Percentiles rank a stretch among this genome's conserved stretches.
These are phyloP conservation scores for Monopterus albus DNA, from an alignment of 2,113 vertebrate genomes.

Conservation along the genomic window DNA sequence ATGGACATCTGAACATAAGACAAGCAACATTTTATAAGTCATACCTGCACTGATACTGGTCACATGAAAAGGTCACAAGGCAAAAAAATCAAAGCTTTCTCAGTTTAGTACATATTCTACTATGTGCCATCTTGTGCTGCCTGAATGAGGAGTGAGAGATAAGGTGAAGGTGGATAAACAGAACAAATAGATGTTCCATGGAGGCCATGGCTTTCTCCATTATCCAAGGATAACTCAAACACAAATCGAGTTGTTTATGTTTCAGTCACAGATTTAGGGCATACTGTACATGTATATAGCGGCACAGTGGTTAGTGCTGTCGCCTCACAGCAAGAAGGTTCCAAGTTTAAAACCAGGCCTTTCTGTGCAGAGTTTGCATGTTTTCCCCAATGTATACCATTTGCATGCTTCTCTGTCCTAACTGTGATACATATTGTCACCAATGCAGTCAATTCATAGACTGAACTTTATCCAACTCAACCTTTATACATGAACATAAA, in stretches of 20 bases:
- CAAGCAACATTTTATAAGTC: conserved; percentile 32
- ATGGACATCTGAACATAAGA: conserved; percentile 53
- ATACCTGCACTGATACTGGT: conserved; percentile 13
- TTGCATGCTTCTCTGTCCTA: conserved; percentile 8
- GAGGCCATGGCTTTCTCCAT: conserved; percentile 41
- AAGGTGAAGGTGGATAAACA: conserved; percentile 19
- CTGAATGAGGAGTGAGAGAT: conserved; percentile 41
- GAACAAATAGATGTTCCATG: conserved; percentile 43
- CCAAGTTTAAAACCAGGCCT: no score
- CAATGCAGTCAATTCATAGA: neutral
- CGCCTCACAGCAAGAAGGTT: no score
- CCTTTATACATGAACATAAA: conserved; percentile 5
- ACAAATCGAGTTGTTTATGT: conserved; percentile 69
- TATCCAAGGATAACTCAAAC: conserved; percentile 65
- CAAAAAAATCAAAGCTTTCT: conserved; percentile 50
- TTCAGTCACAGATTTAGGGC: no score
- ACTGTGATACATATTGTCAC: conserved; percentile 12
- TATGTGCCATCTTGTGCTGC: conserved; percentile 47
- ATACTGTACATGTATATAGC: no score
- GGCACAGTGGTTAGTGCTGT: no score
- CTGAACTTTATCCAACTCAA: conserved; percentile 19
- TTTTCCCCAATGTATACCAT: no score
- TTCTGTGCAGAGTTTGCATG: no score
- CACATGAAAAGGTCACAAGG: conserved; percentile 38
- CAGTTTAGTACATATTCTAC: conserved; percentile 58